Conservation (phyloP, 2,113 vertebrate genomes). For the Pteronura brasiliensis region DNA sequence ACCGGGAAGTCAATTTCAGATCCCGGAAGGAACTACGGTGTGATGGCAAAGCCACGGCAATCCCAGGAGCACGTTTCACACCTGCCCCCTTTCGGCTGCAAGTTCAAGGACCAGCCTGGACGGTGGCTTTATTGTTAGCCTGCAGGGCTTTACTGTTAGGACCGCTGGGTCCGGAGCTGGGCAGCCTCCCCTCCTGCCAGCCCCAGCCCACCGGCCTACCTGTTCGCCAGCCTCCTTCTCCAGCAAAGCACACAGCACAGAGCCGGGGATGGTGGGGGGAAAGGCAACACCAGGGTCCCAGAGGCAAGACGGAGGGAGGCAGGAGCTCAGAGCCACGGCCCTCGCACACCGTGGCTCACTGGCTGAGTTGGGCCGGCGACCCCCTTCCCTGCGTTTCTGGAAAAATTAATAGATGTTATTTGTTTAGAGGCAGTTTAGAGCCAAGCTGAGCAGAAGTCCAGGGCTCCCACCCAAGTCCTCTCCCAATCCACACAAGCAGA, state of each 20-base stretch:
- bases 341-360: neutral
- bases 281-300: neutral
- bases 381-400: neutral
- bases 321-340: neutral
- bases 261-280: neutral
- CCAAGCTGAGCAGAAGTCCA: neutral
- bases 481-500: neutral
- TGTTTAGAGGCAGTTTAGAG: neutral
- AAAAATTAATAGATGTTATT: neutral
- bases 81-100: neutral
- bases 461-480: no score
- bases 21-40: neutral
- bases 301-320: neutral
- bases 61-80: no score
- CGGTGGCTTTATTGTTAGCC: no score
- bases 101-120: neutral
- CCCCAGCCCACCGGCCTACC: no score
- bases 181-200: neutral
- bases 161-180: neutral
- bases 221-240: neutral
- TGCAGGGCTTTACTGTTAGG: no score
- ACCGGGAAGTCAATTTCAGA: neutral
- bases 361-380: rapidly evolving
- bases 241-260: no score
- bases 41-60: neutral